A percentile compares a stretch with the other conserved stretches of the same genome.
Evolutionary conservation across 2,113 vertebrate species (phyloP).

Genomic region (Cheilinus undulatus): DNA sequence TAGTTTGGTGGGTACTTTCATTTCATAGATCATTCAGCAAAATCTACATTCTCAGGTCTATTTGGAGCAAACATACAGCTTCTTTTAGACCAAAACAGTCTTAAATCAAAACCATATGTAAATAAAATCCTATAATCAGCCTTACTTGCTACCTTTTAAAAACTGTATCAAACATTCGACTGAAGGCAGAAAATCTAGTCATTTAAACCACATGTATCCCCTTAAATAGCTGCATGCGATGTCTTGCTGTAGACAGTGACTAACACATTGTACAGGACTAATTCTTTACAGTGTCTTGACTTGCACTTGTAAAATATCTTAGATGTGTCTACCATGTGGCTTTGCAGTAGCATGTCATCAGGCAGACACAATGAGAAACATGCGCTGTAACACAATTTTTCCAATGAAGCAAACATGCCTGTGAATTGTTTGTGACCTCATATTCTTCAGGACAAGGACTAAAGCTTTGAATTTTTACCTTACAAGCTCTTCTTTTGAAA

Average conservation of each 20-base stretch:
- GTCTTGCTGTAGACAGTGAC: slow-evolving; percentile 20
- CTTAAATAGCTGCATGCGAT: slow-evolving; percentile 26
- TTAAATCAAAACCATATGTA: slow-evolving; percentile 11
- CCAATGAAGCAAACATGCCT: slow-evolving; percentile 61
- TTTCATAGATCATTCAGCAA: slow-evolving; percentile 24
- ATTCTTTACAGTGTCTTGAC: slow-evolving; percentile 66
- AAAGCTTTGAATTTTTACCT: slow-evolving; percentile 42
- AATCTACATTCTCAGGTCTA: too few species aligned
- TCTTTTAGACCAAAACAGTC: background rate
- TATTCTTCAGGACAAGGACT: slow-evolving; percentile 39
- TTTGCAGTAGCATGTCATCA: slow-evolving; percentile 40
- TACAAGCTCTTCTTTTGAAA: too few species aligned
- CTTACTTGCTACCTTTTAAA: slow-evolving; percentile 9
- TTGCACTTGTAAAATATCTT: slow-evolving; percentile 66
- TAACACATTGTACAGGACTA: slow-evolving; percentile 45
- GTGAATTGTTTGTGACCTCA: slow-evolving; percentile 72
- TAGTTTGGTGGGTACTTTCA: background rate
- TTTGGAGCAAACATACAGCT: background rate
- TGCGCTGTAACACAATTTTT: slow-evolving; percentile 46
- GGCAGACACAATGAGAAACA: slow-evolving; percentile 21
- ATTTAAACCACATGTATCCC: background rate
- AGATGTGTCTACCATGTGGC: slow-evolving; percentile 73
- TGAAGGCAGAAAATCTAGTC: slow-evolving; percentile 1
- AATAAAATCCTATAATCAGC: slow-evolving; percentile 12
- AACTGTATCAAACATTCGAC: slow-evolving; percentile 19